These are phyloP conservation scores for Thymelicus sylvestris DNA, from an alignment of 2,888 invertebrate species.

Conservation along the genomic window DNA sequence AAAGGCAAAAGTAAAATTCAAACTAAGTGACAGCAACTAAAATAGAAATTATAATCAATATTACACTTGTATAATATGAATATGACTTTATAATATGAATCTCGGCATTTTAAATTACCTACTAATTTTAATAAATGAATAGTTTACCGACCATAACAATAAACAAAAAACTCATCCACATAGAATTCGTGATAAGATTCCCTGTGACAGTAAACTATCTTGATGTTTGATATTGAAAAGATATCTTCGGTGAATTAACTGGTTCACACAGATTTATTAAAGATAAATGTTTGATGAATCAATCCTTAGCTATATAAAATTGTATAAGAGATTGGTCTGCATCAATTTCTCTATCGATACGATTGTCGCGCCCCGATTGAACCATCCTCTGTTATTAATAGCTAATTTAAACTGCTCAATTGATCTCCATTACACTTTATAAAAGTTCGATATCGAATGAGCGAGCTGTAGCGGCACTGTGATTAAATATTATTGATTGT, in stretches of 20 bases:
- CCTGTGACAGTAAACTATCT: no score
- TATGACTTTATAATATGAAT: no score
- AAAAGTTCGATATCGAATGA: constrained; percentile 76
- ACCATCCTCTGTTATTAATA: constrained; percentile 69
- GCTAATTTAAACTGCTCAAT: constrained; percentile 80
- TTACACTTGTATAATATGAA: no score
- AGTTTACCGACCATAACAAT: not conserved
- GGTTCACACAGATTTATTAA: no score
- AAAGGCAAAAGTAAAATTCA: no score
- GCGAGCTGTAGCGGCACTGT: constrained; percentile 55
- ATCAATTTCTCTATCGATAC: constrained; percentile 50
- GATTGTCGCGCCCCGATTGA: constrained; percentile 71
- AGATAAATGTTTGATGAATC: no score
- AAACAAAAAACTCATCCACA: no score
- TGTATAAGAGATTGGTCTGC: constrained; percentile 14
- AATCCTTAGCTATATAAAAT: not conserved
- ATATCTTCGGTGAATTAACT: no score
- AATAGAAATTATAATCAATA: no score
- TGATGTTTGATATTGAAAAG: no score
- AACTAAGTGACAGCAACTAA: no score
- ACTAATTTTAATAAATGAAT: not conserved
- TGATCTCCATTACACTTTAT: constrained; percentile 79
- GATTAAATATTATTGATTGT: constrained; percentile 78
- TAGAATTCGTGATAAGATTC: no score
- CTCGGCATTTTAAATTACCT: not conserved